Evolutionary conservation across 2,113 vertebrate genomes (phyloP), one percentile per base, ranked within the genome.

Genomic region (Leptobrachium leishanense): DNA sequence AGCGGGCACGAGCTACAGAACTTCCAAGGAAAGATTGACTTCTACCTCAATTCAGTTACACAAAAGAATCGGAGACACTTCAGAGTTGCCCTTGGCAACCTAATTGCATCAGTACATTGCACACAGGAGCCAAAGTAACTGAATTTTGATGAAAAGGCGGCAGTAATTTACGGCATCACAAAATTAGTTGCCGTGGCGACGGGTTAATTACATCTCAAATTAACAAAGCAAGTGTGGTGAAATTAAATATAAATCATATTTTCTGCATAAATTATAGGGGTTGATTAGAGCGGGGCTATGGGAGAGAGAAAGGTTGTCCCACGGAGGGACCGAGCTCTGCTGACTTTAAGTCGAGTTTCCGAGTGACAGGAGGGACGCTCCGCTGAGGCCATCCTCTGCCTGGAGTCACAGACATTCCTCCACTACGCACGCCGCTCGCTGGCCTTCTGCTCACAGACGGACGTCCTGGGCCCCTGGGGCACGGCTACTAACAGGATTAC

Each of bases 171-270:
- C 96, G 94, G 96, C 97, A 98, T 95, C 95, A 97, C 97, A 95
- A 99, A 99, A 99, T 99, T 99, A 98, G 98, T 99, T 99, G 98
- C 97, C 97, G 97, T 99, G 95, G 96, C 96, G 96, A 99, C 98
- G 96, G 95, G 96, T 99, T 99, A 99, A 99, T 99, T 99, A 98
- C 98, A 98, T 99, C 97, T 99, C 96, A 98, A 99, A 99, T 99
- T 99, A 99, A 98, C 97, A 98, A 99, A 98, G 97, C 97, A 99
- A 98, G 97, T 99, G 97, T 99, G 97, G 96, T 99, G 96, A 99
- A 99, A 99, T 99, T 99, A 99, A 99, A 99, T 99, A 99, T 99
- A 98, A 99, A 99, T 99, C 97, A 98, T 99, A 99, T 99, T 99
- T 99, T 98, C 97, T 99, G 97, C 97, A 99, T 98, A 99, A 98